phyloP scores from a whole-genome alignment of 2,888 invertebrate genomes.

The Noctuana brunneofusca region DNA sequence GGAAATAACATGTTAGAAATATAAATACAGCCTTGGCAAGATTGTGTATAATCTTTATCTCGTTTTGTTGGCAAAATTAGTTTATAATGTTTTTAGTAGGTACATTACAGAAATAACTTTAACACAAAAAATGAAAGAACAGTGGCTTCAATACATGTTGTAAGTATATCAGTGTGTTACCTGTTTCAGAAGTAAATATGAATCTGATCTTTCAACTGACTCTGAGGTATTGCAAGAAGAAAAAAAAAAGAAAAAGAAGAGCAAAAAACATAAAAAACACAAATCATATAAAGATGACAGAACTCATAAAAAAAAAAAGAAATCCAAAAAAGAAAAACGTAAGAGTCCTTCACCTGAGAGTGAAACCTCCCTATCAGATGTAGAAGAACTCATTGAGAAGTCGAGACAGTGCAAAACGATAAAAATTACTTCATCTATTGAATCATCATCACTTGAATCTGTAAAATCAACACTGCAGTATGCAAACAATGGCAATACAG shows the following conservation, averaged over 20 bases:
- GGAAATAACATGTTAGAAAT: too few species aligned
- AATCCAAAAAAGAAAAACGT: conserved; percentile 80
- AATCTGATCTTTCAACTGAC: conserved; percentile 52
- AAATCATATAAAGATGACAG: conserved; percentile 82
- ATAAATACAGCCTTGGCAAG: too few species aligned
- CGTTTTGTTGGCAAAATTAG: neutral
- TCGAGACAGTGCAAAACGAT: conserved; percentile 57
- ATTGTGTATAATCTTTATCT: too few species aligned
- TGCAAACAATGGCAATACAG: conserved; percentile 58
- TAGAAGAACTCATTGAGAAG: conserved; percentile 68
- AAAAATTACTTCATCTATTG: conserved; percentile 44
- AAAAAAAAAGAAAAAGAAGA: conserved; percentile 77
- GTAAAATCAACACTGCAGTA: conserved; percentile 40
- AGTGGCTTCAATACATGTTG: conserved; percentile 41
- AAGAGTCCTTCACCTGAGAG: conserved; percentile 70
- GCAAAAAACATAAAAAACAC: conserved; percentile 86
- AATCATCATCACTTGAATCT: conserved; percentile 46
- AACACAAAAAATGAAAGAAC: conserved; percentile 45
- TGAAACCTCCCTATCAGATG: conserved; percentile 70
- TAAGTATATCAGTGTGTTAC: conserved; percentile 54
- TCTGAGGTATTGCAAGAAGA: conserved; percentile 58
- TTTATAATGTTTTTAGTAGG: neutral
- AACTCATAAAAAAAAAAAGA: conserved; percentile 82
- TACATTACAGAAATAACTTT: conserved; percentile 25
- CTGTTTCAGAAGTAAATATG: conserved; percentile 51